Conservation (phyloP, 2,888 invertebrate species). For the Caenorhabditis sp. region DNA sequence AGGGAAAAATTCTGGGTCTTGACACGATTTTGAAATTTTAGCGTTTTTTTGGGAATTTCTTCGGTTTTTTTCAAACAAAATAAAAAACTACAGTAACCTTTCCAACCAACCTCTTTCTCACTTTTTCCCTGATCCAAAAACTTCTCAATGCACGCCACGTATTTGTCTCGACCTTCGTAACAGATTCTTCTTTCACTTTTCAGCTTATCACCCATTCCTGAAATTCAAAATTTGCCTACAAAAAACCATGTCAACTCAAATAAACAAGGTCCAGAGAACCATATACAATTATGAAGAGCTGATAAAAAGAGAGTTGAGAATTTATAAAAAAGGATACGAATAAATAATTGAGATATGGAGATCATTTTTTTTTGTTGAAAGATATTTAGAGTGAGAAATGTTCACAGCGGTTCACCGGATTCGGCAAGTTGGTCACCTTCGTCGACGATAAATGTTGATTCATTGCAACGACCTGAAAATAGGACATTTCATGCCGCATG, state of each 20-base stretch:
- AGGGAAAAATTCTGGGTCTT: neutral
- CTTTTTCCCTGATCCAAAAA: conserved; percentile 37
- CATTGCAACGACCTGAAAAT: conserved; percentile 40
- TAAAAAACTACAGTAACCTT: no score
- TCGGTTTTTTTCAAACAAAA: no score
- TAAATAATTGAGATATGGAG: neutral
- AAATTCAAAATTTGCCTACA: neutral
- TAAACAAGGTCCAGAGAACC: neutral
- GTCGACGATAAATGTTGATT: conserved; percentile 53
- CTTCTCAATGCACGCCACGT: conserved; percentile 34
- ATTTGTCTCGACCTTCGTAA: conserved; percentile 45
- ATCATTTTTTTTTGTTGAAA: neutral
- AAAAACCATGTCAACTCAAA: no score
- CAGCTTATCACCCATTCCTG: conserved; percentile 24
- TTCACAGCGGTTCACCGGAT: conserved; percentile 53
- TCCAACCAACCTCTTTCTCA: conserved; percentile 36
- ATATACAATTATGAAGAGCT: conserved; percentile 7
- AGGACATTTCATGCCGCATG: no score
- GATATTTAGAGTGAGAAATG: neutral
- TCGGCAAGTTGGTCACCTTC: conserved; percentile 54
- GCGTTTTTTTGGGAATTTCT: no score
- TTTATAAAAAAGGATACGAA: neutral
- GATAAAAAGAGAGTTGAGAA: neutral
- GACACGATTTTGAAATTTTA: no score
- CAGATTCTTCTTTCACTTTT: conserved; percentile 46